Base-by-base conservation (phyloP, 1,140 invertebrate genomes). In the Pogonognathellus flavescens region DNA sequence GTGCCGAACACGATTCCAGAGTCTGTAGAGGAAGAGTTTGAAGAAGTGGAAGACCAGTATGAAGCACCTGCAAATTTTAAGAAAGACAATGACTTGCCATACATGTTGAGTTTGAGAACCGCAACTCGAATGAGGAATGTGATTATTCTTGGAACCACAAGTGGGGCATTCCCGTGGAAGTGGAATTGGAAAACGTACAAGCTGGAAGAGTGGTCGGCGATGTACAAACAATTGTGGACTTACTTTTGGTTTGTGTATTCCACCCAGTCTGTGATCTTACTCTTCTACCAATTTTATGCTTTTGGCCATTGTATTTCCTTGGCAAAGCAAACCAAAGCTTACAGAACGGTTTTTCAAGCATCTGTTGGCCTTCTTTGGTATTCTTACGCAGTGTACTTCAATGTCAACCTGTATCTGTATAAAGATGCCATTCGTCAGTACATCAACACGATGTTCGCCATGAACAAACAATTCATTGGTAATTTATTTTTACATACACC, bases 351-450 rank as follows among this genome's bases (percentile, higher is more conserved):
- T 20, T 86, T 86, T 22, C 83, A 83, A 81, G 82, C 66, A 16
- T 86, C 81, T 31, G 41, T 86, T 13, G 49, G 25, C 41, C 49
- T 83, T n/a, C 83, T 59, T 25, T 86, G 85, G 85, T 85, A 85
- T 18, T 3, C 25, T 20, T 85, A 25, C 16, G 80, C 84, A 5
- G 31, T 85, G 6, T 82, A 57, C 20, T 82, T 82, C 20, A 85
- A 85, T 31, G 13, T 85, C 14, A 85, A 66, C 14, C 22, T 85
- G 55, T 85, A 72, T 10, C 22, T 53, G 11, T 82, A 85, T 60
- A 82, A 72, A 60, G 84, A 85, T 8, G 18, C 25, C 50, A 85
- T 72, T 49, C 80, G 80, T 20, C 20, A 62, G n/a, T n/a, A n/a
- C n/a, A n/a, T n/a, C n/a, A n/a, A n/a, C n/a, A n/a, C n/a, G n/a